Conservation (phyloP, 2,888 invertebrate genomes). For the Ferrisia virgata region DNA sequence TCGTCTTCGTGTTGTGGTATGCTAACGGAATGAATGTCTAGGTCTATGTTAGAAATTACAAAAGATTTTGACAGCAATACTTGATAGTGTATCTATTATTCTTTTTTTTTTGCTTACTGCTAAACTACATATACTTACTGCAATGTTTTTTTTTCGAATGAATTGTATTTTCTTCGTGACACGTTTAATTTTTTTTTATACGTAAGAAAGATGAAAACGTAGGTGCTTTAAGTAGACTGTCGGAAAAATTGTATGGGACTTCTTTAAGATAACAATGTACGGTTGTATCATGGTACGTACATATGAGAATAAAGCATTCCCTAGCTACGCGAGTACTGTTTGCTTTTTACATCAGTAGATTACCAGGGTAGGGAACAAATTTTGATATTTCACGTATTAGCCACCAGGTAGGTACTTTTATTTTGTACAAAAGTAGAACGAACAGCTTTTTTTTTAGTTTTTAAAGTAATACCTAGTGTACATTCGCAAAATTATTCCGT, state of each 20-base stretch:
- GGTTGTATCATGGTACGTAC: neutral
- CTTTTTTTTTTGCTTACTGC: neutral
- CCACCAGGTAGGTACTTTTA: neutral
- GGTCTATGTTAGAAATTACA: neutral
- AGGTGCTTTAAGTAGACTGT: neutral
- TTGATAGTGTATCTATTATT: neutral
- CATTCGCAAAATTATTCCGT: too few relatives aligned
- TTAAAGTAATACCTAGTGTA: too few relatives aligned
- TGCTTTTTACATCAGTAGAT: neutral
- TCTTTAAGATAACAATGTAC: neutral
- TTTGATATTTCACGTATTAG: neutral
- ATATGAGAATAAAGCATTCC: neutral
- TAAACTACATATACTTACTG: neutral
- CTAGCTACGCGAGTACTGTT: neutral
- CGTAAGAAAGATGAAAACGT: neutral
- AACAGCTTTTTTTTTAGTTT: too few relatives aligned
- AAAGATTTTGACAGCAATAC: constrained; percentile 4
- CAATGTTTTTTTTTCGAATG: neutral
- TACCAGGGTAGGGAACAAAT: neutral
- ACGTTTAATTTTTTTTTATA: neutral
- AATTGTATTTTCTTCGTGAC: constrained; percentile 15
- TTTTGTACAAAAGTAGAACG: neutral
- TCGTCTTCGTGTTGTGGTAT: neutral
- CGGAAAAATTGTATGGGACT: neutral
- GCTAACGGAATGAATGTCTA: neutral